Percentiles rank a stretch among this genome's conserved stretches.
Evolutionary conservation across 2,113 vertebrate genomes (phyloP).

Genomic region (Miniopterus natalensis): DNA sequence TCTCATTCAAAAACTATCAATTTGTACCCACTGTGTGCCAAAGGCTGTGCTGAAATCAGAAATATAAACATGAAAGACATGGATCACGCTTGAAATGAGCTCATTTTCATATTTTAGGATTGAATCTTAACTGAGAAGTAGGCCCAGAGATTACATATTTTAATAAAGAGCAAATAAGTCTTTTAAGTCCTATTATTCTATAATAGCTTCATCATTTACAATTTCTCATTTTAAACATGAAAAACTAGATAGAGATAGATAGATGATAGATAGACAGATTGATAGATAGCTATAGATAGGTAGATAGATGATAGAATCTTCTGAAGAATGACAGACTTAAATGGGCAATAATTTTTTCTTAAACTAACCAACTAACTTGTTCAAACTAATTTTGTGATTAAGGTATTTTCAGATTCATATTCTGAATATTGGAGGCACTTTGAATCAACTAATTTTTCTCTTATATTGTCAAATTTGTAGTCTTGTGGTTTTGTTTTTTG

Average conservation of each 20-base stretch:
- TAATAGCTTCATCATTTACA: conserved; percentile 64
- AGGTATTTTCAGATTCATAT: conserved; percentile 62
- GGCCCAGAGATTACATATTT: conserved; percentile 39
- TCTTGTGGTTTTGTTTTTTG: conserved; percentile 50
- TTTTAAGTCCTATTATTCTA: conserved; percentile 68
- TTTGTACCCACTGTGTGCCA: not conserved
- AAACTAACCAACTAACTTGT: conserved; percentile 60
- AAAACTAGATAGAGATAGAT: not conserved
- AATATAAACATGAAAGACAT: conserved; percentile 10
- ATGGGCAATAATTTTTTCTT: conserved; percentile 52
- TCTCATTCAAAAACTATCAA: conserved; percentile 15
- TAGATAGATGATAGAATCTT: conserved; percentile 8
- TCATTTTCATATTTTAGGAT: not conserved
- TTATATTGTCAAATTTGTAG: conserved; percentile 42
- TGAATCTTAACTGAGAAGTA: conserved; percentile 45
- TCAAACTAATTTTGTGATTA: conserved; percentile 67
- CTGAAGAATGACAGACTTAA: conserved; percentile 68
- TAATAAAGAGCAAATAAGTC: conserved; percentile 69
- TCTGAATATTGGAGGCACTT: conserved; percentile 55
- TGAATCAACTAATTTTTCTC: conserved; percentile 65
- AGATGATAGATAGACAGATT: not conserved
- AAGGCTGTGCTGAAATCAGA: conserved; percentile 29
- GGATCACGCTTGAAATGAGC: not conserved
- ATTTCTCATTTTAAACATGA: conserved; percentile 62
- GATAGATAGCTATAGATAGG: not conserved